Percentiles rank a stretch among this genome's conserved stretches.
Evolutionary conservation across 2,113 vertebrate genomes (phyloP).

Genomic region (Stigmatopora nigra): DNA sequence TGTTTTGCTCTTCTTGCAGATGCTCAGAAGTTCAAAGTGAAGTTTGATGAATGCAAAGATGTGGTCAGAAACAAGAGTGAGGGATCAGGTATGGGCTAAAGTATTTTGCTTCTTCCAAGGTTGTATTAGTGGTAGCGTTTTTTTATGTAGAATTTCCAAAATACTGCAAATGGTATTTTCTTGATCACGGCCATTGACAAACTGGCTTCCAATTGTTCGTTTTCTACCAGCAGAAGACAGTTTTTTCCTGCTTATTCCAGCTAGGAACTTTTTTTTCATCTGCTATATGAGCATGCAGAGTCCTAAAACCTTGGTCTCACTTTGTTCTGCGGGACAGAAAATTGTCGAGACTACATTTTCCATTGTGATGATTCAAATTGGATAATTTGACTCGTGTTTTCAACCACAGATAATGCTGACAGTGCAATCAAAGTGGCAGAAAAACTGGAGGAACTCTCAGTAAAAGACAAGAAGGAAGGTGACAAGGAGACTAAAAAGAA

Average conservation of each 20-base stretch:
- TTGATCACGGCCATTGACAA: not conserved
- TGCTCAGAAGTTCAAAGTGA: conserved; percentile 97
- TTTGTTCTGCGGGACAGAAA: conserved; percentile 29
- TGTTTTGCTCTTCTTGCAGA: conserved; percentile 61
- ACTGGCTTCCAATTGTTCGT: not conserved
- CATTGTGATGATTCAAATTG: not conserved
- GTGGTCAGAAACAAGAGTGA: conserved; percentile 75
- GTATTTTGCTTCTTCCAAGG: too few species aligned
- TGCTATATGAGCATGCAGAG: conserved; percentile 77
- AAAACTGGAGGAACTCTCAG: conserved; percentile 88
- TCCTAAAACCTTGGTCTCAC: conserved; percentile 32
- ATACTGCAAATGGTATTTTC: not conserved
- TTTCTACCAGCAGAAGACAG: conserved; percentile 73
- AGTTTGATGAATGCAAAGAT: conserved; percentile 96
- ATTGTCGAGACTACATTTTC: not conserved
- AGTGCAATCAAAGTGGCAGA: conserved; percentile 83
- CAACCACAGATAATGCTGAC: conserved; percentile 63
- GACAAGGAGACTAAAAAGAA: conserved; percentile 67
- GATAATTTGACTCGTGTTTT: conserved; percentile 2
- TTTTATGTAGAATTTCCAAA: too few species aligned
- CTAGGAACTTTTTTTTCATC: conserved; percentile 85
- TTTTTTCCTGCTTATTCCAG: conserved; percentile 73
- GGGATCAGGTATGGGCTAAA: conserved; percentile 69
- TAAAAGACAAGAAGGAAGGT: conserved; percentile 78
- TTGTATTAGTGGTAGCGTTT: not conserved